Evolutionary conservation across 2,888 invertebrate genomes (phyloP), one percentile per base, ranked within the genome.

Genomic region (Orgyia antiqua): DNA sequence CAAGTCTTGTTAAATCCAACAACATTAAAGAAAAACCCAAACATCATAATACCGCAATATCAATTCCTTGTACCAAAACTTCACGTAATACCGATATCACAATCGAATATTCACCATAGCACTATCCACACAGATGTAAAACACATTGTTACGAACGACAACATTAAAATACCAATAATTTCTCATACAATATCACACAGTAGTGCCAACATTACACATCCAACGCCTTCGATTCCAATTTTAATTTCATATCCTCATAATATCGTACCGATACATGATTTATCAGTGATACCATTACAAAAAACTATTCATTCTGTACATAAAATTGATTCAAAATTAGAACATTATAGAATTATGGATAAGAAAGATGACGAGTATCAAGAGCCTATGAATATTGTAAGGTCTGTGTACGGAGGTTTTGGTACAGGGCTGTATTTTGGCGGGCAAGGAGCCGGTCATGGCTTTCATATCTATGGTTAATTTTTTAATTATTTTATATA

Each of bases 391-490:
- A 74, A 68, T 13, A 54, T 57, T 17, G 77, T 62, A 32, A 57
- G 82, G 26, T 76, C 68, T 1, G 76, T 75, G 18, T 68, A 74
- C 32, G 84, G 84, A 0, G 84, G 84, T 2, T 80, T 68, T 25
- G 84, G 84, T 0, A 65, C 64, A 0, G 82, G 82, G 0, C 51
- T 82, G 39, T 67, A 67, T 12, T 79, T 71, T 10, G 84, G 84
- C 0, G 84, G 84, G 0, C 82, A 80, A 7, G 84, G 84, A 0
- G 72, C 80, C 1, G 84, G 84, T 0, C 84, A 84, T 28, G 84
- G 84, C 0, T 83, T 71, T 46, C 82, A 79, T 42, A 58, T 75
- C 15, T 77, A 73, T 39, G 78, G 79, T 35, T 70, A 63, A 43
- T 41, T 37, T 17, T 5, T 23, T 26, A 25, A 20, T 23, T 26